These are phyloP conservation scores for Scaptomyza graminum DNA, from an alignment of 1,140 invertebrate species.

Conservation along the genomic window DNA sequence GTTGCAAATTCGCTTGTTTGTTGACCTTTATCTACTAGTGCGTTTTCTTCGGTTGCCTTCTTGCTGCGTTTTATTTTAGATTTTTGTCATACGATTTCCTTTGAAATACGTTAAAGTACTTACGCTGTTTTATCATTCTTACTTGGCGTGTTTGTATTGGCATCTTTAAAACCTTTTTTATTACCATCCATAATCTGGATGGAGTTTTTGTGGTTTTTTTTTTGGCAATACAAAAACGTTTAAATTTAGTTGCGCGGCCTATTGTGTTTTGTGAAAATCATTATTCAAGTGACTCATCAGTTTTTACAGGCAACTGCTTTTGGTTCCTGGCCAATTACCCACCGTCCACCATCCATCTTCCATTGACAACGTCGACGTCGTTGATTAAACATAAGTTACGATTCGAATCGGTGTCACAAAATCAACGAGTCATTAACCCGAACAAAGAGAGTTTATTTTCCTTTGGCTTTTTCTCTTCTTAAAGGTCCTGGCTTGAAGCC, in stretches of 20 bases:
- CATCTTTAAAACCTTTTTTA: not conserved
- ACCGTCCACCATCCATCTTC: not conserved
- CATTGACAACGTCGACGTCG: constrained; percentile 37
- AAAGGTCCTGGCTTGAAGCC: not conserved
- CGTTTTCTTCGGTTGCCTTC: not conserved
- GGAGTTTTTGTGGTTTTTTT: too few relatives aligned
- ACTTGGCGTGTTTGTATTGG: not conserved
- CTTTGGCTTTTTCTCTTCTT: not conserved
- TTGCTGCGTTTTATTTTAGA: not conserved
- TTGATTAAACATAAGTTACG: constrained; percentile 26
- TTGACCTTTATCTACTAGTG: constrained; percentile 1
- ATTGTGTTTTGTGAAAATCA: constrained; percentile 8
- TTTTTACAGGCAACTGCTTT: constrained; percentile 26
- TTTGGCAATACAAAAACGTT: constrained; percentile 3
- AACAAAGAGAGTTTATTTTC: not conserved
- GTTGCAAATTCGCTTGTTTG: not conserved
- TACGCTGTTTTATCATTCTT: not conserved
- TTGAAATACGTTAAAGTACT: not conserved
- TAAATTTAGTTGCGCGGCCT: constrained; percentile 11
- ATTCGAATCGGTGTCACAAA: constrained; percentile 17
- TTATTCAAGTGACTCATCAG: constrained; percentile 36
- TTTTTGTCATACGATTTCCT: not conserved
- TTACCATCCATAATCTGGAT: not conserved
- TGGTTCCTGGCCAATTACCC: constrained; percentile 7
- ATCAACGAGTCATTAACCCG: not conserved